phyloP scores from a whole-genome alignment of 2,797 vertebrate genomes.

The Cyprinella venusta region DNA sequence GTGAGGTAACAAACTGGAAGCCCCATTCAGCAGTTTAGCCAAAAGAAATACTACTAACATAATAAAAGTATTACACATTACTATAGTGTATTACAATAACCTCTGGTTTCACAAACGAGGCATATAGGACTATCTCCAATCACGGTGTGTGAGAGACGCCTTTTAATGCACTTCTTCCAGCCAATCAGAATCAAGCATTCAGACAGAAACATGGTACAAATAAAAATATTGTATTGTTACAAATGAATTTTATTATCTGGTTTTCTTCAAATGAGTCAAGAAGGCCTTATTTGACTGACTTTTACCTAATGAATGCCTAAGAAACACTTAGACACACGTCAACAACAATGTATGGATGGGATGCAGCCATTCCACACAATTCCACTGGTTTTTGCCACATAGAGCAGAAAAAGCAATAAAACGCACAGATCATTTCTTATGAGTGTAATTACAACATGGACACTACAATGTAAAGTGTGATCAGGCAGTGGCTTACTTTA shows the following conservation, averaged over 20 bases:
- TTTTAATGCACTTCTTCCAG: neutral
- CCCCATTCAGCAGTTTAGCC: slow-evolving; percentile 27
- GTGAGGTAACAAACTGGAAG: slow-evolving; percentile 65
- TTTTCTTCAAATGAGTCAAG: neutral
- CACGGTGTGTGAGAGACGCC: no score
- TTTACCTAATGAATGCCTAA: neutral
- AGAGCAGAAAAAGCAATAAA: neutral
- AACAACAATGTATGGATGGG: neutral
- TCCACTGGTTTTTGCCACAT: neutral
- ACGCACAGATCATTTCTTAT: neutral
- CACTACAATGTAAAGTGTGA: slow-evolving; percentile 21
- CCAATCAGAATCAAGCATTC: no score
- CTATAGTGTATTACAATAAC: neutral
- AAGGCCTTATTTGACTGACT: neutral
- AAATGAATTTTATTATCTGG: neutral
- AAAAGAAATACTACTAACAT: neutral
- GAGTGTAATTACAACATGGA: slow-evolving; percentile 25
- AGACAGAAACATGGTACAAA: neutral
- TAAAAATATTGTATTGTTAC: neutral
- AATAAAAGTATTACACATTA: neutral
- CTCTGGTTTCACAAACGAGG: neutral
- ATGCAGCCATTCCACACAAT: neutral
- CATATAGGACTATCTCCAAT: neutral
- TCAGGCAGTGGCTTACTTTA: slow-evolving; percentile 16
- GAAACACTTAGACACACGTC: neutral